Evolutionary conservation across 2,113 vertebrate genomes (phyloP), one percentile per base, ranked within the genome.

Genomic region (Otolemur garnettii): DNA sequence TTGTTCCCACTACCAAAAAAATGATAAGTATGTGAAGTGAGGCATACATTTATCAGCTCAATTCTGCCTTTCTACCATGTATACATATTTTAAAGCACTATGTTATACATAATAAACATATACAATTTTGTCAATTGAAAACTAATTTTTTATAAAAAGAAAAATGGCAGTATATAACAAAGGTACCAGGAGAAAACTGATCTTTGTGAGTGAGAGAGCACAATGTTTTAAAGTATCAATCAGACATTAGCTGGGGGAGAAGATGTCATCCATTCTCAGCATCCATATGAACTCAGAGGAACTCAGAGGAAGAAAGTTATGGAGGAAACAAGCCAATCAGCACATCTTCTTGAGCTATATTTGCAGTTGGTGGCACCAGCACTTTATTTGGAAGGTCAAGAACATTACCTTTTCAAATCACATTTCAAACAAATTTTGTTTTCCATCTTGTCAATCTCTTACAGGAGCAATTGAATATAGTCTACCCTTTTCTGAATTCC

Each of bases 401-500:
- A 69, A 35, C 19, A 81, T 80, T 17, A 55, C 50, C 45, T 95
- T 94, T 84, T 71, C n/a, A 77, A 77, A 42, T 74, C 26, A 50
- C 5, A 18, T 91, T 79, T 72, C 9, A 5, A 84, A 42, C 59
- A 28, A 35, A 17, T 93, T 79, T 33, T 87, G 10, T 45, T 87
- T 91, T 79, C 53, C 38, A 45, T 62, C 84, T 85, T 85, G 64
- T 62, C 50, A 45, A 4, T 85, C 78, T 93, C 35, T 93, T 91
- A 78, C 5, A 74, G 33, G n/a, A 94, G 28, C 35, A 74, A 85
- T 9, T 59, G 33, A 78, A 30, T 95, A 55, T 66, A 68, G 21
- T 95, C 72, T 28, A 35, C 2, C 53, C 60, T 45, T n/a, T 75
- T 45, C 17, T 35, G 17, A 62, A 64, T 71, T 74, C 57, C 57